Percentiles rank a stretch among this genome's conserved stretches.
Evolutionary conservation across 2,888 invertebrate genomes (phyloP).

Genomic region (Eupithecia centaureata): DNA sequence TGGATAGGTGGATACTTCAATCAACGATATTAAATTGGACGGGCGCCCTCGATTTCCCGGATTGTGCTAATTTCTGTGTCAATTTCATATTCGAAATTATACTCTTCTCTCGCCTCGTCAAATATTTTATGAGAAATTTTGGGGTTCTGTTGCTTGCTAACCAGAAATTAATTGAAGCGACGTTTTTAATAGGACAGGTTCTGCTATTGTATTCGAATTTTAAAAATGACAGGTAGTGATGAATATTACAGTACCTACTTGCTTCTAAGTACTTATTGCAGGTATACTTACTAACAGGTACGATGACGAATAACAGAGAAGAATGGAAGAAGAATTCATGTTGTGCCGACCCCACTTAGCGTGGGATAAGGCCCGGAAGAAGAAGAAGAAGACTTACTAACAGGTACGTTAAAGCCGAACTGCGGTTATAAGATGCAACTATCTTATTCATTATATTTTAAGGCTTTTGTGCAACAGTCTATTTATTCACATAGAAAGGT

Average conservation of each 20-base stretch:
- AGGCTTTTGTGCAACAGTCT: too few species aligned
- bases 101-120: constrained; percentile 20
- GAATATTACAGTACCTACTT: neutral
- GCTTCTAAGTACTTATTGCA: too few species aligned
- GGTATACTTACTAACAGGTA: too few species aligned
- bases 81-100: constrained; percentile 26
- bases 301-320: too few species aligned
- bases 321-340: too few species aligned
- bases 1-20: neutral
- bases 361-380: too few species aligned
- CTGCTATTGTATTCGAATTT: neutral
- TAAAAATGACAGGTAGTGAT: neutral
- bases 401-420: too few species aligned
- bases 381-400: too few species aligned
- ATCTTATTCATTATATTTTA: too few species aligned
- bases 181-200: neutral
- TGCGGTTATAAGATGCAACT: too few species aligned
- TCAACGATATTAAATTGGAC: constrained; percentile 22
- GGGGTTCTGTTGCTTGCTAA: constrained; percentile 5
- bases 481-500: neutral
- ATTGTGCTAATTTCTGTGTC: constrained; percentile 33
- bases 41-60: constrained; percentile 21
- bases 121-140: constrained; percentile 20
- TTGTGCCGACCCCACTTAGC: too few species aligned
- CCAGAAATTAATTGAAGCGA: neutral